Evolutionary conservation across 2,113 vertebrate species (phyloP), one percentile per base, ranked within the genome.

Genomic region (Ailurus styani): DNA sequence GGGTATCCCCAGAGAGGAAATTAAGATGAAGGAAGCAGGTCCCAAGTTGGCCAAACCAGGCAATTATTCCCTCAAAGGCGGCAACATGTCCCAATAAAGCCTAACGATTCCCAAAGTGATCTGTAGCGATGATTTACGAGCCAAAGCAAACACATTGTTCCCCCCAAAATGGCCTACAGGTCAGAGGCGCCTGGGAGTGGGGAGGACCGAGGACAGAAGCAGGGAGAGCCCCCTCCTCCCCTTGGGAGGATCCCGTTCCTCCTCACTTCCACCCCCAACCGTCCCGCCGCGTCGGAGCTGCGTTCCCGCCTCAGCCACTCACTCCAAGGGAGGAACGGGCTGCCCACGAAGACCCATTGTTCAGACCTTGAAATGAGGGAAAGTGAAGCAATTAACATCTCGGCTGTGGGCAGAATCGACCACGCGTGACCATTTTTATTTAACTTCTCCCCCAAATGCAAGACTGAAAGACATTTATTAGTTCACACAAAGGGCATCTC

Each of bases 51-150:
- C 54, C 68, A 21, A 7, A 6, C 2, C 3, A 0, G 6, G 45
- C 57, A 3, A 7, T 3, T 2, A 7, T 12, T 55, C 64, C 55
- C 57, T 45, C 66, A 3, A 25, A 54, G 79, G 21, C 2, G 1
- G 34, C 18, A 4, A 3, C 0, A 9, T 5, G 27, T 72, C 57
- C 6, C 11, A 0, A 1, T 1, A 0, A 37, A 29, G 29, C 0
- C 0, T 0, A 4, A 14, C 4, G 1, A 4, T 1, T 23, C 75
- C 14, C 14, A 7, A 29, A 2, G 21, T 18, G 18, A 54, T 3
- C 0, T 0, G 42, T 9, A 52, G 66, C 57, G 27, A 37, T 0
- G 27, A 7, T 6, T 7, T 23, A 18, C 6, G 25, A 64, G 27
- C 15, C 27, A 4, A 78, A 7, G 34, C 34, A 50, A 27, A 23